Evolutionary conservation across 2,113 vertebrate genomes (phyloP), one percentile per base, ranked within the genome.

Genomic region (Anthoscopus minutus): DNA sequence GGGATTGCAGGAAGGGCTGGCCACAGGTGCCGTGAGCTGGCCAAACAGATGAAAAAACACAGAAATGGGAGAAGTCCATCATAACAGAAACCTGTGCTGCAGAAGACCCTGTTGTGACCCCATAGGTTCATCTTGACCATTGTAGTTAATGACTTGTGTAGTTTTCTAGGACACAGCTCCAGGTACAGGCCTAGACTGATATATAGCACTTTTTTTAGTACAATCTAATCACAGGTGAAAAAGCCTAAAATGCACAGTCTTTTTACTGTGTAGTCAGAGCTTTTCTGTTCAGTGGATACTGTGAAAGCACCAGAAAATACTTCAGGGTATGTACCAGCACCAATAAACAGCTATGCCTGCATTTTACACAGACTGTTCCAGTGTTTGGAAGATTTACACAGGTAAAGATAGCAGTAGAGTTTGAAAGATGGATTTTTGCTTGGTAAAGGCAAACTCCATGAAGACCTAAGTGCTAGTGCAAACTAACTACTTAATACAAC

Each of bases 211-310:
- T 3, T 16, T 74, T 92, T 67, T 64, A 60, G 17, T 40, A 23
- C 24, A 69, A 44, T 25, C 15, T 54, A 58, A 78, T 16, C 19
- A 31, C 64, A 74, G 13, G 9, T 0, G 0, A 83, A 7, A 4
- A 50, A 74, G 21, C 22, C 15, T 76, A 76, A 91, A 71, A 74
- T 19, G 28, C 20, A 28, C 25, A 71, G 42, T 21, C 12, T 56
- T 87, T 76, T 50, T 56, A 56, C 15, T 37, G 13, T 31, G 20
- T 17, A 51, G 24, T 38, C 37, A 64, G 70, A 42, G n/a, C 10
- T 72, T 85, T 81, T 69, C 22, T 4, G 1, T 28, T 76, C 35
- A 44, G 20, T 24, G 15, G 11, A 7, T 24, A 17, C 30, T 13
- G 11, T 21, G 27, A 79, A 56, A 20, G 10, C 48, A 74, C 16